These are phyloP conservation scores for Pammene aurita DNA, from an alignment of 2,888 invertebrate genomes.

Conservation along the genomic window DNA sequence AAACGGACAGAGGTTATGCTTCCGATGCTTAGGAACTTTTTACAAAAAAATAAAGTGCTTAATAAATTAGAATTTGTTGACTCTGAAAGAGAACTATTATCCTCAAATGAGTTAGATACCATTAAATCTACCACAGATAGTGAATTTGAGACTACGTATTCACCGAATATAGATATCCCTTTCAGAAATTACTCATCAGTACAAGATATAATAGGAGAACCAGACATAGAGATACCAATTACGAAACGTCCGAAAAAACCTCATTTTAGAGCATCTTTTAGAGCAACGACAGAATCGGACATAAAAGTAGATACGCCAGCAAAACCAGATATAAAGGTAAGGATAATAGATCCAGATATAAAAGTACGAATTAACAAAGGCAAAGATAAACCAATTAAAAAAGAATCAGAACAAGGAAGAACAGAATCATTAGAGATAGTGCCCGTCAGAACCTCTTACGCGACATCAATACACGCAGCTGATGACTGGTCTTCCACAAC, in stretches of 20 bases:
- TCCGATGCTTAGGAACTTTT: slow-evolving; percentile 1
- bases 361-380: not conserved
- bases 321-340: not conserved
- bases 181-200: not conserved
- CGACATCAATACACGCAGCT: not conserved
- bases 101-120: not conserved
- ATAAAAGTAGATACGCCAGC: not conserved
- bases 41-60: slow-evolving; percentile 7
- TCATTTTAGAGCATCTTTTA: not conserved
- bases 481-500: not conserved
- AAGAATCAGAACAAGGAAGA: not conserved
- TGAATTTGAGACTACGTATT: not conserved
- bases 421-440: slow-evolving; percentile 7
- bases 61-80: slow-evolving; percentile 8
- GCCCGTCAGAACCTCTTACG: not conserved
- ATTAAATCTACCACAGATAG: not conserved
- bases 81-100: not conserved
- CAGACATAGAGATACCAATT: not conserved
- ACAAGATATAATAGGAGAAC: not conserved
- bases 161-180: slow-evolving; percentile 7
- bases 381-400: not conserved
- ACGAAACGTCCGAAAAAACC: not conserved
- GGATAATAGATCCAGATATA: not conserved
- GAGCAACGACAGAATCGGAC: not conserved
- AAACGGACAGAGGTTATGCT: not conserved